Percentiles rank a stretch among this genome's conserved stretches.
Conservation (phyloP, 1,140 invertebrate genomes). For the Diachasmimorpha longicaudata region DNA sequence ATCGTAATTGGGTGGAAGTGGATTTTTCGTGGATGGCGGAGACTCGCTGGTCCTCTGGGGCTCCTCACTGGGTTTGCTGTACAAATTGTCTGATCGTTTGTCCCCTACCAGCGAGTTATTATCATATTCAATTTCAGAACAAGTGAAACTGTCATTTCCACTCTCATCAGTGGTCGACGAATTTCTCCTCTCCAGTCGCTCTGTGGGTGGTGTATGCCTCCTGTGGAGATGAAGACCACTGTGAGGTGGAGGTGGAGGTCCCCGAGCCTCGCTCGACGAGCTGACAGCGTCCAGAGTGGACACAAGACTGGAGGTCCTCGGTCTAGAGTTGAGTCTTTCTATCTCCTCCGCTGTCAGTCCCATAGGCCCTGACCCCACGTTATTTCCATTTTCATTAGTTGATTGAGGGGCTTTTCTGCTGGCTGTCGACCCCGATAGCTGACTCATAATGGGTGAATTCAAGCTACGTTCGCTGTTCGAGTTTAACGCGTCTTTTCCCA, state of each 20-base stretch:
- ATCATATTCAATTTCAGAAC: constrained; percentile 97
- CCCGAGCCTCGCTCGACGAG: constrained; percentile 84
- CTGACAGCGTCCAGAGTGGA: constrained; percentile 92
- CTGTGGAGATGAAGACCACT: constrained; percentile 68
- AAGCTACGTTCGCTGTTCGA: constrained; percentile 89
- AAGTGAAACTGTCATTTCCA: constrained; percentile 96
- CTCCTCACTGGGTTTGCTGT: constrained; percentile 74
- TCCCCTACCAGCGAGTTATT: constrained; percentile 83
- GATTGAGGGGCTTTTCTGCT: constrained; percentile 69
- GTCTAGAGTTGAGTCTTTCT: constrained; percentile 85
- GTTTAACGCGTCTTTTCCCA: constrained; percentile 81
- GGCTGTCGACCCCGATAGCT: constrained; percentile 80
- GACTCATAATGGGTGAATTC: constrained; percentile 90
- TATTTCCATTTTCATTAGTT: constrained; percentile 62
- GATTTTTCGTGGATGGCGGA: constrained; percentile 66
- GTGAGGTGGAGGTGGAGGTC: constrained; percentile 67
- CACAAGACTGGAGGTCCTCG: constrained; percentile 85
- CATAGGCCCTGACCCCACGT: constrained; percentile 70
- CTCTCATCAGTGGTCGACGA: constrained; percentile 93
- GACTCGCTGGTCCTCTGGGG: constrained; percentile 50
- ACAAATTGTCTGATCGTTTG: constrained; percentile 72
- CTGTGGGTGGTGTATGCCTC: constrained; percentile 71
- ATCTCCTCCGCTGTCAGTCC: constrained; percentile 93
- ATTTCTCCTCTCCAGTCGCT: constrained; percentile 70
- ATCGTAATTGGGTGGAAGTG: constrained; percentile 79